phyloP scores from a whole-genome alignment of 2,797 vertebrate species.

The Cyclura pinguis region DNA sequence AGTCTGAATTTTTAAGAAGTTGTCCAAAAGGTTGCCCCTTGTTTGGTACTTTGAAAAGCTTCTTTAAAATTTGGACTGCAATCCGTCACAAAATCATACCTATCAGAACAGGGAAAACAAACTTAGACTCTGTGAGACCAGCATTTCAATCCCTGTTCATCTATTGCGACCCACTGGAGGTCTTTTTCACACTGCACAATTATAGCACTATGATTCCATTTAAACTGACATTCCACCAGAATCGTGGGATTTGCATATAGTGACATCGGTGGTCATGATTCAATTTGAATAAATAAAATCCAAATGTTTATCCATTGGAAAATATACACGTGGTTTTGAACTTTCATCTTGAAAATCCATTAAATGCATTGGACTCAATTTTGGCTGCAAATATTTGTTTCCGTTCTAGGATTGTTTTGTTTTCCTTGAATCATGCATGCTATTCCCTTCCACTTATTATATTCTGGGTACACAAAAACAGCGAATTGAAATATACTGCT shows the following conservation, averaged over 20 bases:
- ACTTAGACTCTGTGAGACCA: no score
- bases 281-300: background rate
- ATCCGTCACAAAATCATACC: no score
- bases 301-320: background rate
- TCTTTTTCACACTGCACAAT: no score
- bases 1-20: no score
- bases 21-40: no score
- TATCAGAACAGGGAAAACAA: no score
- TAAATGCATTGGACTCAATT: background rate
- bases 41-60: no score
- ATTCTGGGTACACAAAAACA: background rate
- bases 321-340: background rate
- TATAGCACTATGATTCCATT: no score
- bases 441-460: background rate
- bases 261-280: background rate
- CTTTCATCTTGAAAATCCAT: background rate
- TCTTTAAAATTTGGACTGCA: no score
- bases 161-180: no score
- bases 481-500: background rate
- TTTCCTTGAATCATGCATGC: background rate
- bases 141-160: no score
- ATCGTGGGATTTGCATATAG: background rate
- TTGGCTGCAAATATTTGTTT: conserved; percentile 2
- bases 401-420: background rate
- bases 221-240: no score